These are phyloP conservation scores for Opisthocomus hoazin DNA, from an alignment of 2,113 vertebrate genomes.

Conservation along the genomic window DNA sequence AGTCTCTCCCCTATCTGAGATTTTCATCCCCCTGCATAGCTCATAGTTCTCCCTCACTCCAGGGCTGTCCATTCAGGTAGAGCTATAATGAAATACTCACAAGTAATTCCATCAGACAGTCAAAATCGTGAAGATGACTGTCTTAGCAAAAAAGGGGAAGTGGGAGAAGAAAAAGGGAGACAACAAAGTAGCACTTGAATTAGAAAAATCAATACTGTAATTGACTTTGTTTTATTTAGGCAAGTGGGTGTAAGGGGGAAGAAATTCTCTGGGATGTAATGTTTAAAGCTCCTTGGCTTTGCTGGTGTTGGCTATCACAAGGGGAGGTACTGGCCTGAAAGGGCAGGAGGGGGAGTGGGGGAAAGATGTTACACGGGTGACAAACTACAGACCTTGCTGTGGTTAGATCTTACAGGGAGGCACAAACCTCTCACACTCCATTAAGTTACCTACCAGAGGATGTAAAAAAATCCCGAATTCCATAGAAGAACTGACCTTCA, in stretches of 20 bases:
- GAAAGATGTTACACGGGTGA: background rate
- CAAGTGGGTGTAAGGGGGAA: background rate
- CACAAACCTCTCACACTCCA: background rate
- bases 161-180: background rate
- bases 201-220: background rate
- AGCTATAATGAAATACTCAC: background rate
- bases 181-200: background rate
- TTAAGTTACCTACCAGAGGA: background rate
- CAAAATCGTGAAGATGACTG: background rate
- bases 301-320: background rate
- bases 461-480: background rate
- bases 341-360: background rate
- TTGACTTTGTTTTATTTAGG: background rate
- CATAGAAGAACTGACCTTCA: background rate
- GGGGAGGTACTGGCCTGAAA: background rate
- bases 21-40: background rate
- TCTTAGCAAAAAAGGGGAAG: background rate
- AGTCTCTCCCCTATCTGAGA: background rate
- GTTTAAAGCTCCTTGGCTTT: background rate
- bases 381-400: background rate
- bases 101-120: background rate
- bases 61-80: background rate
- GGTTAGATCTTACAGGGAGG: background rate
- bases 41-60: background rate
- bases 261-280: background rate